phyloP scores from a whole-genome alignment of 2,797 vertebrate species.

The Sebastiscus albofasciatus region DNA sequence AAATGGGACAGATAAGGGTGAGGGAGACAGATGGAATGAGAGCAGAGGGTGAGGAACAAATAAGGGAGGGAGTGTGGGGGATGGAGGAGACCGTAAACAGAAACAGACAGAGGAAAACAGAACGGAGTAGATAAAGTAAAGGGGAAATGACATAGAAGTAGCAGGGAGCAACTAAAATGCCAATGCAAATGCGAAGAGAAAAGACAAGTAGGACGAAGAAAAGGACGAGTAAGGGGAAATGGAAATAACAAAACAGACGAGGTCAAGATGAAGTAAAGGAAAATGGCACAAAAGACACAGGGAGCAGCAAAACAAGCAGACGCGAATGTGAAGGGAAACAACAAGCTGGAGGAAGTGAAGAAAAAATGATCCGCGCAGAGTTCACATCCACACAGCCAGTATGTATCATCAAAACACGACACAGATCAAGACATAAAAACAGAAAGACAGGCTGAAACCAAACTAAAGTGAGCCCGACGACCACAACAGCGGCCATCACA shows the following conservation, averaged over 20 bases:
- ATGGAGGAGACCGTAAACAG: not conserved
- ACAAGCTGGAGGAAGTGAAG: not conserved
- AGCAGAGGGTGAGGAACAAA: conserved; percentile 35
- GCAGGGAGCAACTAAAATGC: conserved; percentile 8
- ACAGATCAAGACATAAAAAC: conserved; percentile 11
- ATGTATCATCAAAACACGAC: conserved; percentile 7
- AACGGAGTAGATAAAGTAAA: conserved; percentile 15
- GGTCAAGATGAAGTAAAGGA: conserved; percentile 18
- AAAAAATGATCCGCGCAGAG: not conserved
- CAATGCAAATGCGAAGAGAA: conserved; percentile 15
- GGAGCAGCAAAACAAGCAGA: conserved; percentile 15
- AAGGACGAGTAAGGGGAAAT: conserved; percentile 10
- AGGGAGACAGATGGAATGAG: conserved; percentile 29
- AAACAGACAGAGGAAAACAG: conserved; percentile 12
- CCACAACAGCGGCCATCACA: conserved; percentile 37
- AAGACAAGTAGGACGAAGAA: conserved; percentile 22
- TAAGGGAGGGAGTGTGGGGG: conserved; percentile 4
- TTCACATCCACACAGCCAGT: not conserved
- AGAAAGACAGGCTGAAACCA: not conserved
- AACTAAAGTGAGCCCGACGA: conserved; percentile 8
- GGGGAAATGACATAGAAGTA: conserved; percentile 24
- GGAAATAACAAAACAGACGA: conserved; percentile 10
- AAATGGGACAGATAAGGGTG: conserved; percentile 25
- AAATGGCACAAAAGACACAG: conserved; percentile 15
- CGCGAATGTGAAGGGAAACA: conserved; percentile 31